phyloP scores from a whole-genome alignment of 2,797 vertebrate genomes.

The Microcaecilia unicolor region DNA sequence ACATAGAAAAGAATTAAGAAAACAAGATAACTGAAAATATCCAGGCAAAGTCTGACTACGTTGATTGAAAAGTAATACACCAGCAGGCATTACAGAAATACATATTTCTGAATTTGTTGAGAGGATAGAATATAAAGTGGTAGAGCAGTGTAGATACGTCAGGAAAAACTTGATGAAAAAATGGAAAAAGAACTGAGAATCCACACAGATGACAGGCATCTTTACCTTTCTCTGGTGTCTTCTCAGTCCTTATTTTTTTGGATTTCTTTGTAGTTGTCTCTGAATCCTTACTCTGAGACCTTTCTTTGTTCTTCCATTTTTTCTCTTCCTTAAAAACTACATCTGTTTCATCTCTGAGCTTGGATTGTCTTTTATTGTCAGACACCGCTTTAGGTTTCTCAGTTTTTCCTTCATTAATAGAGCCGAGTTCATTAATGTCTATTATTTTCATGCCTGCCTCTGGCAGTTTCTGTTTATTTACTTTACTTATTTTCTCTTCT shows the following conservation, averaged over 20 bases:
- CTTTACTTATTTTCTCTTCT: slow-evolving; percentile 19
- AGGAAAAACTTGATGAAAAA: slow-evolving; percentile 24
- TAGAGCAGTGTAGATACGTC: slow-evolving; percentile 1
- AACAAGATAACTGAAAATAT: no score
- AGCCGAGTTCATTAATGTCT: background rate
- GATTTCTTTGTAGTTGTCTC: slow-evolving; percentile 17
- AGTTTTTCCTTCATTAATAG: slow-evolving; percentile 10
- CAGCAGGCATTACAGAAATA: no score
- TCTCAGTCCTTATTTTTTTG: slow-evolving; percentile 29
- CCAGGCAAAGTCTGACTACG: no score
- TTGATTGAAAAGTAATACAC: no score
- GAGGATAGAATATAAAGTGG: no score
- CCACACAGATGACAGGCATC: slow-evolving; percentile 9
- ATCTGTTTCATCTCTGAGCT: slow-evolving; percentile 27
- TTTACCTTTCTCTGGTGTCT: slow-evolving; percentile 60
- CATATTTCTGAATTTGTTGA: no score
- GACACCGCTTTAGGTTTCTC: slow-evolving; percentile 29
- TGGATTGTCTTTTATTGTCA: slow-evolving; percentile 17
- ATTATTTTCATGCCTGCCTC: slow-evolving; percentile 6
- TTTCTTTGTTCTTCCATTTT: slow-evolving; percentile 18
- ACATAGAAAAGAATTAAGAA: no score
- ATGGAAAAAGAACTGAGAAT: slow-evolving; percentile 22
- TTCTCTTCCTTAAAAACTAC: slow-evolving; percentile 1
- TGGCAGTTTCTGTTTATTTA: slow-evolving; percentile 10
- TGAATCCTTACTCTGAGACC: background rate